Conservation (phyloP, 1,140 invertebrate species). For the Metaphire vulgaris region DNA sequence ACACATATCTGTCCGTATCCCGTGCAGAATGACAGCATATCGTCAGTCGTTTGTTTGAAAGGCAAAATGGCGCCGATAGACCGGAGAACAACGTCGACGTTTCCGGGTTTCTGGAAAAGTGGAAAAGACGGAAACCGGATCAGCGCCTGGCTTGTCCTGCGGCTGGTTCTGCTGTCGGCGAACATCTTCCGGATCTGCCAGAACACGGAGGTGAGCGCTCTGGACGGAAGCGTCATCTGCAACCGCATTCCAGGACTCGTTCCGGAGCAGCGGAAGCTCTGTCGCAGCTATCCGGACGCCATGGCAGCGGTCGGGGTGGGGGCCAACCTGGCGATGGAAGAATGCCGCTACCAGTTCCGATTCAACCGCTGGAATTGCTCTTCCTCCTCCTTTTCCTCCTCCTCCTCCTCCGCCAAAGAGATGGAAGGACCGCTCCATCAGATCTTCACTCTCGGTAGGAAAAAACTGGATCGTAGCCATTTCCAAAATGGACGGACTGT, state of each 20-base stretch:
- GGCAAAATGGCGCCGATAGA: too few species aligned
- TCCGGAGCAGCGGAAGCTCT: conserved; percentile 71
- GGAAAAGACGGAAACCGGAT: too few species aligned
- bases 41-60: too few species aligned
- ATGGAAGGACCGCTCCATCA: conserved; percentile 28
- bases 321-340: conserved; percentile 65
- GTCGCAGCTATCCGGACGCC: conserved; percentile 71
- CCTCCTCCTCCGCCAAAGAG: conserved; percentile 55
- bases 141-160: too few species aligned
- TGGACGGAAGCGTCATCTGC: conserved; percentile 71
- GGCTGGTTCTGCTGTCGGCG: too few species aligned
- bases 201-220: conserved; percentile 56
- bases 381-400: too few species aligned
- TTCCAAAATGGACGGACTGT: too few species aligned
- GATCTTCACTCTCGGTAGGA: conserved; percentile 5
- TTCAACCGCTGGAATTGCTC: conserved; percentile 83
- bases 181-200: not conserved
- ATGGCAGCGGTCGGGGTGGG: conserved; percentile 78
- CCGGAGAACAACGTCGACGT: too few species aligned
- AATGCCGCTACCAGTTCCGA: conserved; percentile 70
- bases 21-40: too few species aligned
- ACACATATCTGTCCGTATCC: too few species aligned
- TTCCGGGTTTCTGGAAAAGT: too few species aligned
- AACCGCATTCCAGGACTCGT: conserved; percentile 76
- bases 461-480: too few species aligned